Evolutionary conservation across 2,797 vertebrate genomes (phyloP).

Genomic region (Poeciliopsis gracilis): DNA sequence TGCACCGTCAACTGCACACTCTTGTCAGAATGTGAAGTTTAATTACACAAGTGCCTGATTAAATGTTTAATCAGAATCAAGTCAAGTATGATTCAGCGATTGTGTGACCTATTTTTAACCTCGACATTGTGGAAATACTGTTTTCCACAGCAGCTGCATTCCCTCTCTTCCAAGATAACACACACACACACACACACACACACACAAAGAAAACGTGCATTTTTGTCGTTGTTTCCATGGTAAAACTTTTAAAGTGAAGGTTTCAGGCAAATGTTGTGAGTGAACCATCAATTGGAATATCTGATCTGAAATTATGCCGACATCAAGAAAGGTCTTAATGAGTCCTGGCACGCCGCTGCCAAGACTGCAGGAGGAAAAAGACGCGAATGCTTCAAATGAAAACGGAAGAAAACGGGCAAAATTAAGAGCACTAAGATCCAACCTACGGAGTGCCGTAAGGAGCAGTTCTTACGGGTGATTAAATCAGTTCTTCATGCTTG

Average conservation of each 20-base stretch:
- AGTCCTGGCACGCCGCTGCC: slow-evolving; percentile 6
- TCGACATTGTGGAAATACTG: not conserved
- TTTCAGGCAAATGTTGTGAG: slow-evolving; percentile 19
- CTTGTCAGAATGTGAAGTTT: slow-evolving; percentile 1
- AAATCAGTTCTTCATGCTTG: slow-evolving; percentile 63
- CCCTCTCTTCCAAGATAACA: not conserved
- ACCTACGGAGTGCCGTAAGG: slow-evolving; percentile 35
- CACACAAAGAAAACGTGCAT: not conserved
- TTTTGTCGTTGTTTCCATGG: not conserved
- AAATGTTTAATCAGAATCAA: slow-evolving; percentile 11
- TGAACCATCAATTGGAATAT: not conserved
- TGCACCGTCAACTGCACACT: not conserved
- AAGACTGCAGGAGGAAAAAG: slow-evolving; percentile 15
- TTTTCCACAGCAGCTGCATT: slow-evolving; percentile 1
- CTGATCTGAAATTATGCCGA: slow-evolving; percentile 17
- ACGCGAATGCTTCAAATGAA: slow-evolving; percentile 29
- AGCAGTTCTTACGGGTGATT: slow-evolving; percentile 61
- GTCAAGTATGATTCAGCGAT: slow-evolving; percentile 8
- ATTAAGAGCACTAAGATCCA: slow-evolving; percentile 41
- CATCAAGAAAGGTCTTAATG: slow-evolving; percentile 13
- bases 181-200: not conserved
- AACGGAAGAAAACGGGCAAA: slow-evolving; percentile 7
- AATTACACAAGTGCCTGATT: slow-evolving; percentile 8
- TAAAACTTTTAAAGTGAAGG: not conserved
- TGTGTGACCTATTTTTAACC: slow-evolving; percentile 10